Evolutionary conservation across 2,797 vertebrate genomes (phyloP), one percentile per base, ranked within the genome.

Genomic region (Gallinago stenura): DNA sequence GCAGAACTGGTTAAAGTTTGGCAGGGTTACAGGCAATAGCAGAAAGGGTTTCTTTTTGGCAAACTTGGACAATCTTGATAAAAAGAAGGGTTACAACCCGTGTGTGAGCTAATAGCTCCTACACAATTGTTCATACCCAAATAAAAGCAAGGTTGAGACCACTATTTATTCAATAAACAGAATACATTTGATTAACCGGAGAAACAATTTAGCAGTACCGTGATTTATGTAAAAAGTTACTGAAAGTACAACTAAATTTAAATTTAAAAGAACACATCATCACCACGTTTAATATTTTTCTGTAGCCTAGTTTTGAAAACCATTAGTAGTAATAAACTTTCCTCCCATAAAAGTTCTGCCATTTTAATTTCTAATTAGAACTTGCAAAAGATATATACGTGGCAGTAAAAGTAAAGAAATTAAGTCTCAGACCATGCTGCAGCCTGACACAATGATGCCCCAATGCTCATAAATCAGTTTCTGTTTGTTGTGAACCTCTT

Each of bases 301-400:
- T 95, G 66, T 77, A 95, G 94, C 93, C 96, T 82, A 37, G 89
- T 93, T 96, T 96, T 84, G 94, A 97, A 95, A 96, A 94, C 90
- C 96, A 97, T 95, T 96, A 96, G 93, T 54, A 94, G 94, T 66
- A 95, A 95, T 96, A 97, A 96, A 95, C 94, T 92, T 96, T 95
- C 86, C 93, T 96, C 91, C 90, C 91, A 89, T 97, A 90, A 95
- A 96, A 95, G 73, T 87, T 95, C 90, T 95, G 86, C 83, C 81
- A 90, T 95, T 93, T 96, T 96, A 96, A 97, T 95, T 96, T 96
- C 96, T 93, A 97, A 95, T 96, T 96, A 96, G 94, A 96, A 90
- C 93, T 91, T 92, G 91, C 94, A 94, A 50, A 93, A 95, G 95
- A 97, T 97, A 95, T 93, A 91, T 92, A 81, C 12, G 2, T 93